Base-by-base conservation (phyloP, 2,888 invertebrate species). In the Liodrosophila aerea region DNA sequence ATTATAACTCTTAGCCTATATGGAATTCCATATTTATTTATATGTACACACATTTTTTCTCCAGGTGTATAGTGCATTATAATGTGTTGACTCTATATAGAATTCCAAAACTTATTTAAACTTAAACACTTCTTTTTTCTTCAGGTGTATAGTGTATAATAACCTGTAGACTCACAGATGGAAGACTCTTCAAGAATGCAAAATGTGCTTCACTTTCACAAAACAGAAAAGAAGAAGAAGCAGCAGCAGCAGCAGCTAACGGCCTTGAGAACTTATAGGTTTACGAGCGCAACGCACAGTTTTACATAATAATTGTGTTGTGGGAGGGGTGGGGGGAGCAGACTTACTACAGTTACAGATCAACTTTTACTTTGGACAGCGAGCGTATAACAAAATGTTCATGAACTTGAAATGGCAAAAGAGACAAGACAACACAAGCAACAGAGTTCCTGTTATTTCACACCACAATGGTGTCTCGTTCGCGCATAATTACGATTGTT, bases 241-340 rank as follows among this genome's bases (percentile, higher is more conserved):
- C 29, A n/a, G n/a, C 5, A 2, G 11, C 9, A 29, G 34, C 61
- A 53, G 57, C 52, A 63, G 77, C 57, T 49, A 61, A 12, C 16
- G 82, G 58, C 78, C 78, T 85, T 80, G 85, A 69, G 72, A 69
- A 57, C 58, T 12, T 40, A 47, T 57, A 36, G 49, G 16, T 49
- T 56, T 73, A 64, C 76, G 51, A 76, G 49, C 41, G 15, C 29
- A 31, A 58, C 52, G 50, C 52, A 41, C 36, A 44, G 59, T 52
- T 69, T 80, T 80, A 85, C 82, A 82, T 80, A 81, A 80, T 67
- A 66, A 64, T 57, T 13, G 61, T n/a, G n/a, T n/a, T n/a, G n/a
- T n/a, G n/a, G n/a, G n/a, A n/a, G n/a, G n/a, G n/a, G n/a, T n/a
- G n/a, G n/a, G n/a, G n/a, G n/a, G n/a, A n/a, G n/a, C n/a, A n/a